These are phyloP conservation scores for Premnoplex brunnescens DNA, from an alignment of 2,797 vertebrate species.

Conservation along the genomic window DNA sequence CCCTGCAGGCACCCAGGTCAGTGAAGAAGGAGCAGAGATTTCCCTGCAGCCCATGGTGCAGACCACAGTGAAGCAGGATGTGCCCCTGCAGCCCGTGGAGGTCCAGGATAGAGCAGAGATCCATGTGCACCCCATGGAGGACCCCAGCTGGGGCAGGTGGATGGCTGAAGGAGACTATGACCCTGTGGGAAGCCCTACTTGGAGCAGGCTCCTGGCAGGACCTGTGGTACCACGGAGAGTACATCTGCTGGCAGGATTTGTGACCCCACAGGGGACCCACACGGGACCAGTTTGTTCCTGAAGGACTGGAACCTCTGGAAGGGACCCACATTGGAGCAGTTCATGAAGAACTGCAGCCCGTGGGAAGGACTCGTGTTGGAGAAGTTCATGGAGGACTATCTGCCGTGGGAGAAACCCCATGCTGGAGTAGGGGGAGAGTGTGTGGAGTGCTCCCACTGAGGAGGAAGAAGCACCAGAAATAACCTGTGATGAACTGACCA, in stretches of 20 bases:
- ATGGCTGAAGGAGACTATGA: too few relatives aligned
- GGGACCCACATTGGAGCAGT: accelerated
- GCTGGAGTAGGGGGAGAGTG: not conserved
- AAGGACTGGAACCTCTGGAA: not conserved
- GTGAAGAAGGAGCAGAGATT: not conserved
- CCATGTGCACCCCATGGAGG: not conserved
- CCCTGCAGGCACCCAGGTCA: not conserved
- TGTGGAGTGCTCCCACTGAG: not conserved
- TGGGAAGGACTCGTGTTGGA: not conserved
- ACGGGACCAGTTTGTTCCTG: not conserved
- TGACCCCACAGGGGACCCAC: not conserved
- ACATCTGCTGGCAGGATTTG: not conserved
- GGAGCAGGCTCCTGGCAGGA: not conserved
- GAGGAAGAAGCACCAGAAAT: not conserved
- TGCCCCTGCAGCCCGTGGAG: not conserved
- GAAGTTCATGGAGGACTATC: not conserved
- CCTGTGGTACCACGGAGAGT: not conserved
- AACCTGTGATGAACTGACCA: not conserved
- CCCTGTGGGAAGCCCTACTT: not conserved
- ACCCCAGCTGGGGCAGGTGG: not conserved
- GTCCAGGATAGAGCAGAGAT: not conserved
- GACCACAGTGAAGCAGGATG: not conserved
- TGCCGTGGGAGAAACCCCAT: not conserved
- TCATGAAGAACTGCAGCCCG: not conserved
- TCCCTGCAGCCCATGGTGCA: too few relatives aligned